These are phyloP conservation scores for Lycocerus yunnanus DNA, from an alignment of 2,888 invertebrate genomes.

Conservation along the genomic window DNA sequence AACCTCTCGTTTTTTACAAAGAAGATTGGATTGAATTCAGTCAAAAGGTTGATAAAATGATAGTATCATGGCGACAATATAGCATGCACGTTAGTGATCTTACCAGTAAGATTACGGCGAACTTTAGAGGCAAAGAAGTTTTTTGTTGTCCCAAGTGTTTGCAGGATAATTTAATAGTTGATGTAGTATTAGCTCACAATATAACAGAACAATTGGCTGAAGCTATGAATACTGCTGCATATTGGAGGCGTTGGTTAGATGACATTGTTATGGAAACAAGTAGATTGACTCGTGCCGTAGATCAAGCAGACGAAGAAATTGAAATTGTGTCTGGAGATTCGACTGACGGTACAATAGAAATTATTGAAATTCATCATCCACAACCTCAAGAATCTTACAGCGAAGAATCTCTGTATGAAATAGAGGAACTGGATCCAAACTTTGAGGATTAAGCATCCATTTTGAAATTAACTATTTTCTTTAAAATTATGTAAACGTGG, in stretches of 20 bases:
- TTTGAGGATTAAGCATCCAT: neutral
- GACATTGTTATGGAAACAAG: slow-evolving; percentile 44
- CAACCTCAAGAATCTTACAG: slow-evolving; percentile 18
- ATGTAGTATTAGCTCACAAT: slow-evolving; percentile 48
- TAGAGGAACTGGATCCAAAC: slow-evolving; percentile 33
- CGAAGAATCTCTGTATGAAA: slow-evolving; percentile 40
- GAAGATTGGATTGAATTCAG: slow-evolving; percentile 44
- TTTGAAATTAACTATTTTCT: neutral
- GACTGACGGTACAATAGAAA: slow-evolving; percentile 4
- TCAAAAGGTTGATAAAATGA: slow-evolving; percentile 45
- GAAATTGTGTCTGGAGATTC: slow-evolving; percentile 7
- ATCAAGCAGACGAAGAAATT: slow-evolving; percentile 2
- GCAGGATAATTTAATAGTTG: slow-evolving; percentile 47
- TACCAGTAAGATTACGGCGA: slow-evolving; percentile 46
- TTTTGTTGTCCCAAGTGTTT: slow-evolving; percentile 51
- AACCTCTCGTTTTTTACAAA: slow-evolving; percentile 33
- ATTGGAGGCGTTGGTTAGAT: slow-evolving; percentile 50
- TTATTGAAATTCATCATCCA: slow-evolving; percentile 11
- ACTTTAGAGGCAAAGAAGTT: slow-evolving; percentile 46
- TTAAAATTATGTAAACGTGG: neutral
- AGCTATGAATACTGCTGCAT: slow-evolving; percentile 47
- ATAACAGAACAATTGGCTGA: slow-evolving; percentile 48
- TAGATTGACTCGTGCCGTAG: slow-evolving; percentile 34
- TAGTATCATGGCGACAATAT: slow-evolving; percentile 48
- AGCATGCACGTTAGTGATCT: slow-evolving; percentile 49